Conservation (phyloP, 2,888 invertebrate genomes). For the Scaptomyza caliginosa region DNA sequence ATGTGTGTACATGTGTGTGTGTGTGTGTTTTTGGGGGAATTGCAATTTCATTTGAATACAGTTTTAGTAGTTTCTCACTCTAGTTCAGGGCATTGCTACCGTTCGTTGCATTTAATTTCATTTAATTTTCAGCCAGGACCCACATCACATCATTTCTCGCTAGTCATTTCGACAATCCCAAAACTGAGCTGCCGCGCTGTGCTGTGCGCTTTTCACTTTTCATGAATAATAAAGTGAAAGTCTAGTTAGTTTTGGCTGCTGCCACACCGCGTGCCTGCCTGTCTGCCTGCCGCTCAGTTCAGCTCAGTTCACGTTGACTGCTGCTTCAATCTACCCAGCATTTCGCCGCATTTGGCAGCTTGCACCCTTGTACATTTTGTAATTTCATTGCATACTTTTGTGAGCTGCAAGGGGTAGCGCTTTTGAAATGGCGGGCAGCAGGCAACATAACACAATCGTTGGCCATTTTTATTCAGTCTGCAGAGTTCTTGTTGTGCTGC, state of each 20-base stretch:
- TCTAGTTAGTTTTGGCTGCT: constrained; percentile 70
- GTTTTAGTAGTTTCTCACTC: constrained; percentile 31
- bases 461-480: constrained; percentile 61
- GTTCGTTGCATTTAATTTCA: constrained; percentile 71
- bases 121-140: constrained; percentile 66
- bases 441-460: constrained; percentile 44
- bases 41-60: constrained; percentile 58
- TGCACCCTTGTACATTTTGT: constrained; percentile 62
- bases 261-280: constrained; percentile 32
- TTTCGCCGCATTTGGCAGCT: constrained; percentile 2
- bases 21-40: constrained; percentile 5
- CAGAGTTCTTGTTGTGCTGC: constrained; percentile 59
- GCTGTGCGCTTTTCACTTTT: constrained; percentile 72
- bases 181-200: constrained; percentile 38
- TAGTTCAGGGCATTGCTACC: constrained; percentile 20
- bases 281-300: constrained; percentile 27
- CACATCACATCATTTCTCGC: constrained; percentile 62
- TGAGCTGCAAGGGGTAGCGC: constrained; percentile 26
- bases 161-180: constrained; percentile 73
- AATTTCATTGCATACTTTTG: constrained; percentile 76
- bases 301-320: constrained; percentile 41
- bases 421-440: constrained; percentile 40
- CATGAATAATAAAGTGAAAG: constrained; percentile 77
- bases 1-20: constrained; percentile 1
- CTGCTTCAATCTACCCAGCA: constrained; percentile 13